Base-by-base conservation (phyloP, 2,797 vertebrate species). In the Hydrolagus colliei region DNA sequence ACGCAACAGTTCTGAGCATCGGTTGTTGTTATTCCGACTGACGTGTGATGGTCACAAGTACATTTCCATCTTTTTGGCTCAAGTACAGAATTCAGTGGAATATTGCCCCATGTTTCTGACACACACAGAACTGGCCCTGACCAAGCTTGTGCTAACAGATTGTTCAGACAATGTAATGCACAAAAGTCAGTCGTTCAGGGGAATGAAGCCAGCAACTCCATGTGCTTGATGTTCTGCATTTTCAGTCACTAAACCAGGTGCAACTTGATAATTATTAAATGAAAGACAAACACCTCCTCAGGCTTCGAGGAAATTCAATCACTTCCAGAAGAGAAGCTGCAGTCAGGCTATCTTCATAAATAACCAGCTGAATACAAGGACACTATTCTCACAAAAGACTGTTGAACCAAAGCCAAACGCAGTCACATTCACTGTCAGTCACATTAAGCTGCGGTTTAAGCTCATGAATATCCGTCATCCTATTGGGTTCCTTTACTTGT, bases 271-370 rank as follows among this genome's bases (percentile, higher is more conserved):
- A 82, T 82, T 82, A 67, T 82, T 41, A 20, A 71, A 41, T 71
- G 79, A 84, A 67, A 35, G 68, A 84, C 52, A 11, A 84, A 71
- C 79, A 84, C 27, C 32, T 84, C 27, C 9, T 67, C 65, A 68
- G 18, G 67, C 79, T 84, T 84, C 79, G 35, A 68, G 79, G 79
- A 84, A 84, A 67, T 35, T 84, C 27, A 84, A 84, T 84, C 63
- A 68, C 79, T 68, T 68, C 65, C 79, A 84, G 65, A 84, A 84
- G 71, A 71, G 32, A 71, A 84, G 75, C 20, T 52, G 59, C 41
- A 61, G 52, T 61, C 52, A 11, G 61, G 52, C 0, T 9, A 61
- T 18, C 8, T 63, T 27, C 32, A 71, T 71, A 84, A 82, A n/a
- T 68, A 35, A 71, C 71, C 41, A 12, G 65, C 32, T 71, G 32